These are phyloP conservation scores for Strigamia crassipes DNA, from an alignment of 2,888 invertebrate genomes.

Conservation along the genomic window DNA sequence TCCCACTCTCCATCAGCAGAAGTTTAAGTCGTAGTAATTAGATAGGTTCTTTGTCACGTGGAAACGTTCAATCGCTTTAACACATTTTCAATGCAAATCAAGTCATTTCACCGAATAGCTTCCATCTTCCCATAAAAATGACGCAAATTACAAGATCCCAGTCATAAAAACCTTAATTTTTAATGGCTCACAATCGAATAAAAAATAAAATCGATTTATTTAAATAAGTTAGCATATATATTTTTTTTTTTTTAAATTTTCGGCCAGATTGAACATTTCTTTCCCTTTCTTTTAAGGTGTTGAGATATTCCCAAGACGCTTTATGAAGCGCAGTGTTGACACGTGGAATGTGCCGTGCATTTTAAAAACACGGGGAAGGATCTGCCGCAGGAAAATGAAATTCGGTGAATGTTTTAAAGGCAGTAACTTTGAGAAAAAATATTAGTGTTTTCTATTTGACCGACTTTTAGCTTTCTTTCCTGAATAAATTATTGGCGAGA, in stretches of 20 bases:
- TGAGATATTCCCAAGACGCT: neutral
- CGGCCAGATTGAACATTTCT: neutral
- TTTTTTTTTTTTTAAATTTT: no score
- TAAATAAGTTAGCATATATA: no score
- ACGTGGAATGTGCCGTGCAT: neutral
- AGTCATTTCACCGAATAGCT: neutral
- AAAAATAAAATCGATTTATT: no score
- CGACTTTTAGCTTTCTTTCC: no score
- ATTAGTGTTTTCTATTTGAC: no score
- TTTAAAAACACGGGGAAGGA: neutral
- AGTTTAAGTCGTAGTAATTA: constrained; percentile 14
- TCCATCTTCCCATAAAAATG: neutral
- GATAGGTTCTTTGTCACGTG: neutral
- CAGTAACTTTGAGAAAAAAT: neutral
- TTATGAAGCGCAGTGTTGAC: neutral
- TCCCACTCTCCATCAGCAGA: neutral
- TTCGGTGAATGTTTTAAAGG: neutral
- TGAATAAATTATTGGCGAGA: no score
- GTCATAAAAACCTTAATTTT: neutral
- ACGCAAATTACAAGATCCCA: constrained; percentile 5
- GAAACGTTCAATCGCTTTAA: constrained; percentile 26
- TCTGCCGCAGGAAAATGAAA: neutral
- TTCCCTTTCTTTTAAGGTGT: neutral
- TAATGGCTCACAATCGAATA: no score
- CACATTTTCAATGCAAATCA: constrained; percentile 42